These are phyloP conservation scores for Boulengeromyrus knoepffleri DNA, from an alignment of 2,113 vertebrate species.

Conservation along the genomic window DNA sequence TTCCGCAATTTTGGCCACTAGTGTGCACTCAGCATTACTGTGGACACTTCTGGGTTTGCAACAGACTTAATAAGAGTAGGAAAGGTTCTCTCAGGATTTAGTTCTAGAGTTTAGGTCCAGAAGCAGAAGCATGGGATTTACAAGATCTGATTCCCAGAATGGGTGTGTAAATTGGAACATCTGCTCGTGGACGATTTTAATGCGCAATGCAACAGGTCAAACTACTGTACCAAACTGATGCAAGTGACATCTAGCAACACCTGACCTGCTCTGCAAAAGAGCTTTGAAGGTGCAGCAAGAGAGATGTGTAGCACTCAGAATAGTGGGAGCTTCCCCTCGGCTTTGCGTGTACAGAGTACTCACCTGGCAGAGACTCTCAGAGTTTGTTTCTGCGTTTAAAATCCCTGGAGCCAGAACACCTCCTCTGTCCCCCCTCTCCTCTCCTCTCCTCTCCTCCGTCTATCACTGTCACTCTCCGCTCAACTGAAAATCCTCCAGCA, in stretches of 20 bases:
- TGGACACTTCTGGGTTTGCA: not conserved
- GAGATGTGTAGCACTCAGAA: not conserved
- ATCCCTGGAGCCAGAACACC: constrained; percentile 1
- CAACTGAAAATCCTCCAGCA: constrained; percentile 15
- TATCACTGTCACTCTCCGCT: constrained; percentile 4
- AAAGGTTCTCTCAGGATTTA: not conserved
- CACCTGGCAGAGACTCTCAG: constrained; percentile 31
- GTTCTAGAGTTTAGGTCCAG: not conserved
- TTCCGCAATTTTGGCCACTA: not conserved
- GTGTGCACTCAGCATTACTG: not conserved
- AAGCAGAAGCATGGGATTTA: not conserved
- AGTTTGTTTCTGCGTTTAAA: not conserved
- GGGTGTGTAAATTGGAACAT: not conserved
- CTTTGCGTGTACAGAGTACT: constrained; percentile 9
- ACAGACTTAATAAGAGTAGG: not conserved
- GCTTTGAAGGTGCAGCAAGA: not conserved
- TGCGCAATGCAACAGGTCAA: not conserved
- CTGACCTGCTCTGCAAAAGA: not conserved
- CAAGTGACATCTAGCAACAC: not conserved
- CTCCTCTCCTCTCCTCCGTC: not conserved
- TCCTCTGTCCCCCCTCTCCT: not conserved
- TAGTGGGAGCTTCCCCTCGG: not conserved
- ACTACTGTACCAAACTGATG: not conserved
- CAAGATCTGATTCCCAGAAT: not conserved
- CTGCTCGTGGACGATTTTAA: not conserved